A percentile compares a stretch with the other conserved stretches of the same genome.
phyloP scores from a whole-genome alignment of 2,888 invertebrate genomes.

The Cheilosia scutellata region DNA sequence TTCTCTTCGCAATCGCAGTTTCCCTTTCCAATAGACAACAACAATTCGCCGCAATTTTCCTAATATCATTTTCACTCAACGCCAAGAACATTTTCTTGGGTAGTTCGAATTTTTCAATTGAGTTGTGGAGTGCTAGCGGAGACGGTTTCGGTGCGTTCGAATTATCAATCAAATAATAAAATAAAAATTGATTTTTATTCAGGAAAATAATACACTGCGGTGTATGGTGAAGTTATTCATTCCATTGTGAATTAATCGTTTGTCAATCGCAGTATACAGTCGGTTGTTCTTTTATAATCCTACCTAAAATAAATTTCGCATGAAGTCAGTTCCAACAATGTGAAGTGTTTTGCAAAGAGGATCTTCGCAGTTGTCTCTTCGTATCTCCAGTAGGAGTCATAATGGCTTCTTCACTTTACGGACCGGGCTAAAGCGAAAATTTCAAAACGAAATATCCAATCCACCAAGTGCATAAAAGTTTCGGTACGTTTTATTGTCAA shows the following conservation, averaged over 20 bases:
- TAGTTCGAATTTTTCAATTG: constrained; percentile 73
- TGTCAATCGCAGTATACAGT: not conserved
- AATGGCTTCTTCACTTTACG: constrained; percentile 72
- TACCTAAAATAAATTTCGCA: not conserved
- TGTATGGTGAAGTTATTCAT: constrained; percentile 7
- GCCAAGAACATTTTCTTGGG: constrained; percentile 59
- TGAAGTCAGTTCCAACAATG: constrained; percentile 18
- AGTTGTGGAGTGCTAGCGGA: constrained; percentile 54
- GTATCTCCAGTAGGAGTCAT: constrained; percentile 55
- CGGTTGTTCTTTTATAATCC: not conserved
- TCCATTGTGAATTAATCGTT: not conserved
- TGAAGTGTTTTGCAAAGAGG: constrained; percentile 42
- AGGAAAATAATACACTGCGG: constrained; percentile 5
- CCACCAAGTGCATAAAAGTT: constrained; percentile 4
- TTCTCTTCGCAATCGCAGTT: constrained; percentile 38
- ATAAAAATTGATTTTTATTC: constrained; percentile 14
- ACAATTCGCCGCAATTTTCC: constrained; percentile 59
- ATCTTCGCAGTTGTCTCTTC: constrained; percentile 23
- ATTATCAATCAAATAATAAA: constrained; percentile 46
- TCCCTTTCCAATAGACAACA: constrained; percentile 26
- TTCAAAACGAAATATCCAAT: constrained; percentile 1
- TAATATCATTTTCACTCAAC: constrained; percentile 59
- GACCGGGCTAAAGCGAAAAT: constrained; percentile 62
- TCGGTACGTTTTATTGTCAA: constrained; percentile 3
- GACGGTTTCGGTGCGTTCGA: constrained; percentile 61